Evolutionary conservation across 2,888 invertebrate genomes (phyloP), one percentile per base, ranked within the genome.

Genomic region (Timandra comae): DNA sequence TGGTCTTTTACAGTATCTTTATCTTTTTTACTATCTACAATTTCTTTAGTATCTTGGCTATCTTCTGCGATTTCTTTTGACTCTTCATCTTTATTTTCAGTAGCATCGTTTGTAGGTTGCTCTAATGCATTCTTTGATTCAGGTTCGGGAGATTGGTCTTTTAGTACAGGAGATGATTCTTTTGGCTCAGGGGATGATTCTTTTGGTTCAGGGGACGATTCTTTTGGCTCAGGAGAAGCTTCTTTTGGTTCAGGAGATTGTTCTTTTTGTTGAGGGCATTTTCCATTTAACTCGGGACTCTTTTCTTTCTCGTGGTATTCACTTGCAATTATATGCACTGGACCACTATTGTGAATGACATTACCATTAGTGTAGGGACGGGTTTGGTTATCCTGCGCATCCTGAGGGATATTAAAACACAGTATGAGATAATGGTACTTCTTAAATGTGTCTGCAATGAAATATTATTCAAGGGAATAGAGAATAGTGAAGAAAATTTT

Each of bases 291-390:
- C 48, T 66, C 70, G 11, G 60, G 48, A 28, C 33, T 59, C 30
- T 48, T 59, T 21, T 73, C 71, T 39, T 68, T 74, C n/a, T 78
- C 76, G 13, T 55, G 56, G 43, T 78, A 80, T 53, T 82, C 82
- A 42, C 73, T 79, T 34, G 77, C 64, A 35, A 79, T 72, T 38
- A 80, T 84, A 39, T 76, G 80, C 29, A 81, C 77, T 23, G 81
- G 80, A 20, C 79, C 76, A 45, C 66, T 71, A 39, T 74, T 74
- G 35, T 71, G 69, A 22, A 77, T 47, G 12, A 85, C 62, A 38
- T 76, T 78, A 24, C 86, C 86, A 43, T 86, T 86, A 3, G 82
- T 81, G 49, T 79, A 78, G 0, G 82, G 77, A 49, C 78, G 82
- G 64, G 78, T 56, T 31, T 66, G 53, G 32, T 69, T 76, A 68